These are phyloP conservation scores for Ichneumon xanthorius DNA, from an alignment of 2,888 invertebrate genomes.

Conservation along the genomic window DNA sequence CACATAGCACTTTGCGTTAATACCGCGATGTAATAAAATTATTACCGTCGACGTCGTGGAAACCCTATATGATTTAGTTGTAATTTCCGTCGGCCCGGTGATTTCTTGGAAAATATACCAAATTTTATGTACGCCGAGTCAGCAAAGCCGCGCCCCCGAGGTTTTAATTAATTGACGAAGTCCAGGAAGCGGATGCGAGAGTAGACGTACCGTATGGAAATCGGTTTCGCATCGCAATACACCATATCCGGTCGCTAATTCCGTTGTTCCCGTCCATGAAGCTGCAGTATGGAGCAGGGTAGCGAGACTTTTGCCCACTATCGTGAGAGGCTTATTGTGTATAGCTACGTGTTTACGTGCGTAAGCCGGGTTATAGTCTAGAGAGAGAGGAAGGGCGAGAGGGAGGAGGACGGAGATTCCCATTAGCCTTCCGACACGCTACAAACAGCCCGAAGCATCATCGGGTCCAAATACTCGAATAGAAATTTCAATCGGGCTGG, in stretches of 20 bases:
- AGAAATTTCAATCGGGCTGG: constrained; percentile 1
- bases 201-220: constrained; percentile 5
- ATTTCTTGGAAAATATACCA: background rate
- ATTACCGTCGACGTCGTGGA: background rate
- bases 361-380: constrained; percentile 2
- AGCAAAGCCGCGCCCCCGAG: background rate
- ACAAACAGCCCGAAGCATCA: constrained; percentile 11
- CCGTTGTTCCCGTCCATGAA: background rate
- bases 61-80: background rate
- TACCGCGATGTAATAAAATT: background rate
- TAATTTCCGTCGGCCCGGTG: background rate
- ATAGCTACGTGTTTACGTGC: constrained; percentile 13
- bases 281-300: background rate
- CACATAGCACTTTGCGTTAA: background rate
- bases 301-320: constrained; percentile 1
- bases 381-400: background rate
- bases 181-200: constrained; percentile 6
- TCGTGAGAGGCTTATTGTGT: constrained; percentile 16
- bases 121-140: background rate
- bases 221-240: background rate
- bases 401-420: background rate
- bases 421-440: constrained; percentile 6
- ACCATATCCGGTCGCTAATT: background rate
- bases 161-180: constrained; percentile 1
- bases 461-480: background rate